Conservation (phyloP, 35 echinoderm and acorn worm species). For the Eucidaris tribuloides region DNA sequence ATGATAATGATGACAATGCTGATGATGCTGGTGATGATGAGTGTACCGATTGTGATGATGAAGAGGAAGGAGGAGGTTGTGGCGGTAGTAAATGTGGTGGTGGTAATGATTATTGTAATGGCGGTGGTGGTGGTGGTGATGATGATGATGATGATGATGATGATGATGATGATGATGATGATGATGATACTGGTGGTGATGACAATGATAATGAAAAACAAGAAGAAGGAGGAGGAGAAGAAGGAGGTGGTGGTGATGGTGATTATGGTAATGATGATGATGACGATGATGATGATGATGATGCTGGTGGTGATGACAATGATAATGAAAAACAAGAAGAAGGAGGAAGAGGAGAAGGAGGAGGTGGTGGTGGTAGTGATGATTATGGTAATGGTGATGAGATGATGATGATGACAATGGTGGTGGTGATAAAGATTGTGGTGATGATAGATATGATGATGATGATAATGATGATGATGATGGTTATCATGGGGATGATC, state of each 20-base stretch:
- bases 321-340: neutral
- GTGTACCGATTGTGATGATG: neutral
- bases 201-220: neutral
- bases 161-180: neutral
- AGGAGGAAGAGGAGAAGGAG: neutral
- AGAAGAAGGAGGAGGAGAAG: neutral
- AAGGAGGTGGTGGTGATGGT: neutral
- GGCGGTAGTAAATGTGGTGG: neutral
- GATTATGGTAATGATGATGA: neutral
- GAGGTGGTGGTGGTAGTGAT: neutral
- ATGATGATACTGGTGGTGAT: neutral
- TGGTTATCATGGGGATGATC: no score
- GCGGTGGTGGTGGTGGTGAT: neutral
- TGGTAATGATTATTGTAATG: neutral
- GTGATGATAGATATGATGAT: neutral
- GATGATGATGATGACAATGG: no score
- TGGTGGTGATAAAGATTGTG: neutral
- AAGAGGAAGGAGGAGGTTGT: neutral
- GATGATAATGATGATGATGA: neutral
- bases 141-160: neutral
- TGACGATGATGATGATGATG: neutral
- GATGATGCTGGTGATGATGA: neutral
- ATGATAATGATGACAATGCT: neutral
- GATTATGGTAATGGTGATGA: no score
- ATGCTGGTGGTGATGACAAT: neutral